Evolutionary conservation across 2,113 vertebrate genomes (phyloP).

Genomic region (Engystomops pustulosus): DNA sequence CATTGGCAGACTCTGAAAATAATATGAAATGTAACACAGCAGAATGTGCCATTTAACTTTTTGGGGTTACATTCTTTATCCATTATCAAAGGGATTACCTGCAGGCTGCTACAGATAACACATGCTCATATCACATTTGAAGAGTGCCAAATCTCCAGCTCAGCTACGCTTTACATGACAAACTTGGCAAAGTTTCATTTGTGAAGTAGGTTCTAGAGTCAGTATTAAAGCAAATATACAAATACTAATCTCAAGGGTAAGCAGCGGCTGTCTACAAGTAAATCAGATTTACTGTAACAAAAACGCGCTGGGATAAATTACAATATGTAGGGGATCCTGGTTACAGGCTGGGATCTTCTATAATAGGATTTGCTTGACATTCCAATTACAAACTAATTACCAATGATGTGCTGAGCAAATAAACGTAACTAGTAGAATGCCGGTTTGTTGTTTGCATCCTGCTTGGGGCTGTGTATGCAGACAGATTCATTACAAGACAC

Average conservation of each 20-base stretch:
- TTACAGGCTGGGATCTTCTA: slow-evolving; percentile 37
- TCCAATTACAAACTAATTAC: slow-evolving; percentile 57
- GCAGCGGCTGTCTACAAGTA: slow-evolving; percentile 32
- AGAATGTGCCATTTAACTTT: background rate
- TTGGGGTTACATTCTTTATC: background rate
- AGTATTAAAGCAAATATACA: slow-evolving; percentile 25
- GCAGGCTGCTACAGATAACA: background rate
- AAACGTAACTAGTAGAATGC: slow-evolving; percentile 42
- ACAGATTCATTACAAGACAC: slow-evolving; percentile 33
- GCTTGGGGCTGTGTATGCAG: slow-evolving; percentile 25
- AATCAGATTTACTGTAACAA: slow-evolving; percentile 39
- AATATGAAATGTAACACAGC: background rate
- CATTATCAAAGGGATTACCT: background rate
- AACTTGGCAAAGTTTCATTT: background rate
- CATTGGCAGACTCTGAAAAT: background rate
- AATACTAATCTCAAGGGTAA: slow-evolving; percentile 35
- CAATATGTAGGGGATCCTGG: slow-evolving; percentile 45
- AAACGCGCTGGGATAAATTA: slow-evolving; percentile 32
- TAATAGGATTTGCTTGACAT: slow-evolving; percentile 59
- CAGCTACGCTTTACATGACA: background rate
- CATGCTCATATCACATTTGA: background rate
- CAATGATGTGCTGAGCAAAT: slow-evolving; percentile 47
- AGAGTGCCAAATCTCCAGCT: background rate
- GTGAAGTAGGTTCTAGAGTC: background rate
- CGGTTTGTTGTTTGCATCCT: background rate